A percentile compares a stretch with the other conserved stretches of the same genome.
These are phyloP conservation scores for Choloepus hoffmanni DNA, from an alignment of 2,113 vertebrate species.

Conservation along the genomic window DNA sequence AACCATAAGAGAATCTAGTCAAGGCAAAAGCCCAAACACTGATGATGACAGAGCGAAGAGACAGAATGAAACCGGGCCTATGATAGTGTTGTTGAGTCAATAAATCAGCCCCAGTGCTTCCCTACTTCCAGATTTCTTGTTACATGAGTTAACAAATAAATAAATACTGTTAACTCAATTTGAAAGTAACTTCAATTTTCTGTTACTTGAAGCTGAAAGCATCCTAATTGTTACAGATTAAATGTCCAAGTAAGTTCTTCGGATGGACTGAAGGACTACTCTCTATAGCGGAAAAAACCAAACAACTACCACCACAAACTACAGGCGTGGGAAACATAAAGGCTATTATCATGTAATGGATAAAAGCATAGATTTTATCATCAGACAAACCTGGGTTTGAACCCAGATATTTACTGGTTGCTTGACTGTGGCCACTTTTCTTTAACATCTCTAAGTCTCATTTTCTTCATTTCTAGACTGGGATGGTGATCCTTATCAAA, in stretches of 20 bases:
- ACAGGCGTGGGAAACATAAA: not conserved
- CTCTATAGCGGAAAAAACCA: not conserved
- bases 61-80: not conserved
- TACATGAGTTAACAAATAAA: slow-evolving; percentile 42
- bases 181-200: slow-evolving; percentile 18
- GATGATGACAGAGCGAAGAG: not conserved
- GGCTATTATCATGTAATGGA: not conserved
- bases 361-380: not conserved
- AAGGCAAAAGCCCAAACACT: not conserved
- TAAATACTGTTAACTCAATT: slow-evolving; percentile 2
- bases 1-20: not conserved
- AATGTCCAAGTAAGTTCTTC: slow-evolving; percentile 16
- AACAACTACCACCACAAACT: not conserved
- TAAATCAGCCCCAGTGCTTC: not conserved
- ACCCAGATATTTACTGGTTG: not conserved
- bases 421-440: not conserved
- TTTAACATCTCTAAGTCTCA: not conserved
- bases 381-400: not conserved
- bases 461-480: slow-evolving; percentile 15
- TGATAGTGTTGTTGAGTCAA: not conserved
- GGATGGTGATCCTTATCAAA: not conserved
- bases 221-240: slow-evolving; percentile 40
- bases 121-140: not conserved
- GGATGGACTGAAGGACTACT: slow-evolving; percentile 1
- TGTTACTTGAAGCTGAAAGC: not conserved